phyloP scores from a whole-genome alignment of 2,888 invertebrate species.

The Stegophylla sp. region DNA sequence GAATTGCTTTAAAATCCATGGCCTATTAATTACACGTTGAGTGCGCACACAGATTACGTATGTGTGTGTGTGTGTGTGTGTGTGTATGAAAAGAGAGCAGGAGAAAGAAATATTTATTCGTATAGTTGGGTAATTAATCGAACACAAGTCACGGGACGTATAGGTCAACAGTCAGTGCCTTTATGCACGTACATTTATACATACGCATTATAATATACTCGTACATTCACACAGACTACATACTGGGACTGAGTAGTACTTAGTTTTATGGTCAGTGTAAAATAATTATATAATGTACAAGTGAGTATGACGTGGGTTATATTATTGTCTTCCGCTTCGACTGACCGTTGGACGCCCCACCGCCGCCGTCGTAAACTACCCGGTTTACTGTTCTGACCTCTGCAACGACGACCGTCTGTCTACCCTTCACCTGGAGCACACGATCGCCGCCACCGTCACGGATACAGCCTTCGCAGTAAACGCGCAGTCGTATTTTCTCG shows the following conservation, averaged over 20 bases:
- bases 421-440: neutral
- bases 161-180: neutral
- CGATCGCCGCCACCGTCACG: too few relatives aligned
- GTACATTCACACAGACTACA: too few relatives aligned
- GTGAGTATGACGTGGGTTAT: neutral
- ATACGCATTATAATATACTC: too few relatives aligned
- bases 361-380: conserved; percentile 6
- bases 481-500: too few relatives aligned
- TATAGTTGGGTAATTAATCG: too few relatives aligned
- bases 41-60: too few relatives aligned
- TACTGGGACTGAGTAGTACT: conserved; percentile 2
- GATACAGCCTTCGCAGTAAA: too few relatives aligned
- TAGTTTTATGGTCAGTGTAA: conserved; percentile 18
- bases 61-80: too few relatives aligned
- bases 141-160: conserved; percentile 1
- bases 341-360: too few relatives aligned
- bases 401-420: conserved; percentile 6
- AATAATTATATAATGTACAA: neutral
- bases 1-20: too few relatives aligned
- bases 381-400: conserved; percentile 32
- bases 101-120: neutral
- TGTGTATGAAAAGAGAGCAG: neutral
- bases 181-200: too few relatives aligned
- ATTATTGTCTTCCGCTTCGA: neutral
- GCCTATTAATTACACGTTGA: too few relatives aligned